These are phyloP conservation scores for Rhinella marina DNA, from an alignment of 2,797 vertebrate species.

Conservation along the genomic window DNA sequence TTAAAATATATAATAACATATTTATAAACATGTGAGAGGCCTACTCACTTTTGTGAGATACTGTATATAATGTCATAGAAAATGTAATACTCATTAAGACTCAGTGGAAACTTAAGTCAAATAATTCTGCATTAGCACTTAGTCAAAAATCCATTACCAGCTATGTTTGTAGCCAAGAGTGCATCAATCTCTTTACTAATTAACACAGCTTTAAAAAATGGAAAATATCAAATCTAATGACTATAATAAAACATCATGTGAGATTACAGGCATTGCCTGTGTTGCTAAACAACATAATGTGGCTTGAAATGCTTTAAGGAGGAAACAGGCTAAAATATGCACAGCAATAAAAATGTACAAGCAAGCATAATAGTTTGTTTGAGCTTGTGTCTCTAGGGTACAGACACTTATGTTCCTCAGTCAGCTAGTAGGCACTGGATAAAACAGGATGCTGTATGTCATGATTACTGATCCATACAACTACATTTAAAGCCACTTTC, in stretches of 20 bases:
- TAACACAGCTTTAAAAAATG: slow-evolving; percentile 28
- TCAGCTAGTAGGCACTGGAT: slow-evolving; percentile 41
- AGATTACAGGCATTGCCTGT: slow-evolving; percentile 14
- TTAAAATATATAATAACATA: too few species aligned
- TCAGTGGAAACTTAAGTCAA: not conserved
- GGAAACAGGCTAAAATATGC: slow-evolving; percentile 48
- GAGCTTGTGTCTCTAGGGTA: slow-evolving; percentile 56
- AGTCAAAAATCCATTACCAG: not conserved
- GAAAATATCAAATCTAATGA: slow-evolving; percentile 44
- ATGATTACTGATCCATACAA: slow-evolving; percentile 47
- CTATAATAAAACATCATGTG: slow-evolving; percentile 44
- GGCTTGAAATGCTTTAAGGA: not conserved
- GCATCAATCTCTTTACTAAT: slow-evolving; percentile 27
- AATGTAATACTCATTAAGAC: not conserved
- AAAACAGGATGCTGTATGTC: slow-evolving; percentile 56
- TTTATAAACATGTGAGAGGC: too few species aligned
- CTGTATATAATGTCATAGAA: not conserved
- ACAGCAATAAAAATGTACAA: slow-evolving; percentile 51
- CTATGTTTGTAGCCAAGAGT: not conserved
- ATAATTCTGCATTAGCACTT: not conserved
- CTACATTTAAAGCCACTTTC: not conserved
- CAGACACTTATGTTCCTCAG: slow-evolving; percentile 36
- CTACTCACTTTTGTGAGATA: too few species aligned
- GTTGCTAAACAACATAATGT: slow-evolving; percentile 38
- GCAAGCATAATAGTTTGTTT: slow-evolving; percentile 33